A percentile compares a stretch with the other conserved stretches of the same genome.
Evolutionary conservation across 2,888 invertebrate species (phyloP).

Genomic region (Archaeoteleia sp.): DNA sequence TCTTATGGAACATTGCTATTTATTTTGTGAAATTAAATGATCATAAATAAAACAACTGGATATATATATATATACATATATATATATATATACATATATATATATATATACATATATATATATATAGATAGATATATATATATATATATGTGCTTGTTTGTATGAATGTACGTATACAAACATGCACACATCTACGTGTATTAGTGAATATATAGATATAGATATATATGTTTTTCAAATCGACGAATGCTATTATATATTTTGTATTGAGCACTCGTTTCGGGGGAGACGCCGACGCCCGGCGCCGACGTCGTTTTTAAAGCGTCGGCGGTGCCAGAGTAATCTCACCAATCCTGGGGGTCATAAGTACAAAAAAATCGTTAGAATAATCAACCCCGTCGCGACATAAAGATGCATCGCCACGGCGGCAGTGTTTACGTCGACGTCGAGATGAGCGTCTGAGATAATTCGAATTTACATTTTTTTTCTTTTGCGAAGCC

Average conservation of each 20-base stretch:
- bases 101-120: too few relatives aligned
- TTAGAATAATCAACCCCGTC: conserved; percentile 67
- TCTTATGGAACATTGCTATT: too few relatives aligned
- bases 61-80: too few relatives aligned
- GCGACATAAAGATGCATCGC: conserved; percentile 47
- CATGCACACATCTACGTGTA: conserved; percentile 62
- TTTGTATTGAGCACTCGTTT: conserved; percentile 73
- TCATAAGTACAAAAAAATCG: conserved; percentile 66
- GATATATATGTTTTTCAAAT: conserved; percentile 69
- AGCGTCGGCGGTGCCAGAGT: conserved; percentile 67
- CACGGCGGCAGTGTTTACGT: conserved; percentile 43
- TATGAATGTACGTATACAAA: too few relatives aligned
- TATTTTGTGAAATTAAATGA: too few relatives aligned
- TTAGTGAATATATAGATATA: conserved; percentile 30
- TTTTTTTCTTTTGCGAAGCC: conserved; percentile 1
- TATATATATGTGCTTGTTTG: too few relatives aligned
- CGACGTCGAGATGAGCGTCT: conserved; percentile 34
- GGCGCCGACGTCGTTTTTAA: conserved; percentile 71
- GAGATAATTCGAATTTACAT: conserved; percentile 1
- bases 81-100: too few relatives aligned
- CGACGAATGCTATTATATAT: conserved; percentile 73
- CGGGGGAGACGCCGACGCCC: conserved; percentile 70
- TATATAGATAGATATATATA: too few relatives aligned
- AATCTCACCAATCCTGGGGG: conserved; percentile 70
- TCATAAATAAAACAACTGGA: too few relatives aligned